A percentile compares a stretch with the other conserved stretches of the same genome.
phyloP scores from a whole-genome alignment of 2,888 invertebrate genomes.

The Arrhopalites spinosus region DNA sequence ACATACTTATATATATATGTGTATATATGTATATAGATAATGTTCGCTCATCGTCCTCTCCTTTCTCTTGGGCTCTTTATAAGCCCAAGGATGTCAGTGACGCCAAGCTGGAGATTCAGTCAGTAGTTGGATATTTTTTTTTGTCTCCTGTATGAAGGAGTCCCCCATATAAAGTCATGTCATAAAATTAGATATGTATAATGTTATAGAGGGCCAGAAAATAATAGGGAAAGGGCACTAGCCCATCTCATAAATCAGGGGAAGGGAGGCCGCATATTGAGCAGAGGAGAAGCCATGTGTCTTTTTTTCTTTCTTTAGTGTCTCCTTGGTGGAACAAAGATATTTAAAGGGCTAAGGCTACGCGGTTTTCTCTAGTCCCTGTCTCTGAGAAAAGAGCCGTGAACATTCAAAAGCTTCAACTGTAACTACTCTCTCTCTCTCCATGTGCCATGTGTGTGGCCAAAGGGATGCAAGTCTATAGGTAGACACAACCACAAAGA shows the following conservation, averaged over 20 bases:
- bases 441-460: not conserved
- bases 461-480: too few relatives aligned
- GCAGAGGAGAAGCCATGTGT: slow-evolving; percentile 37
- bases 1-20: not conserved
- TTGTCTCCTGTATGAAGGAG: too few relatives aligned
- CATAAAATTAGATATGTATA: slow-evolving; percentile 50
- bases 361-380: not conserved
- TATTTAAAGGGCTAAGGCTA: slow-evolving; percentile 21
- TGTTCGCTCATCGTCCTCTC: not conserved
- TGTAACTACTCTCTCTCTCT: not conserved
- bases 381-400: not conserved
- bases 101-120: not conserved
- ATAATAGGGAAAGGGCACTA: slow-evolving; percentile 46
- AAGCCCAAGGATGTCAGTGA: not conserved
- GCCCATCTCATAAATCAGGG: slow-evolving; percentile 44
- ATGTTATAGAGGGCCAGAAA: slow-evolving; percentile 45
- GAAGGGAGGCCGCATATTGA: slow-evolving; percentile 43
- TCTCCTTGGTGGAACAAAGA: slow-evolving; percentile 34
- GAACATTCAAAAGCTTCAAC: not conserved
- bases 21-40: not conserved
- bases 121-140: not conserved
- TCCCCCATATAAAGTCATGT: slow-evolving; percentile 41
- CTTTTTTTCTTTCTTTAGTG: slow-evolving; percentile 29
- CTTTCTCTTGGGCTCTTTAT: not conserved
- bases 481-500: too few relatives aligned